Evolutionary conservation across 2,888 invertebrate genomes (phyloP).

Genomic region (Clanis bilineata): DNA sequence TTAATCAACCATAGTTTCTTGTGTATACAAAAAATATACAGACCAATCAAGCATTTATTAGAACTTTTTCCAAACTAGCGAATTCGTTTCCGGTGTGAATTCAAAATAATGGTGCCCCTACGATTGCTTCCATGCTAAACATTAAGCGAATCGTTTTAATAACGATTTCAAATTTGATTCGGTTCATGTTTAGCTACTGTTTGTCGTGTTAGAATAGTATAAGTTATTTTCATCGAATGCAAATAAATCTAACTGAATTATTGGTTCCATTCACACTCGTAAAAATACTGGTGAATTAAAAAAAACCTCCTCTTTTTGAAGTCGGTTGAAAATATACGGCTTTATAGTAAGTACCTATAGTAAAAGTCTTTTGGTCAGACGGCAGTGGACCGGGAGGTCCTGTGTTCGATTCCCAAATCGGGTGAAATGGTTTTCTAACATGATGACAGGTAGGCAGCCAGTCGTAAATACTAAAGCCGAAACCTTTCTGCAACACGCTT

Average conservation of each 20-base stretch:
- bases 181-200: slow-evolving; percentile 45
- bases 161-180: slow-evolving; percentile 64
- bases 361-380: too few relatives aligned
- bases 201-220: slow-evolving; percentile 21
- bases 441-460: too few relatives aligned
- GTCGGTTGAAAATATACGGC: neutral
- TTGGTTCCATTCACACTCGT: slow-evolving; percentile 7
- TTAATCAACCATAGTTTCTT: neutral
- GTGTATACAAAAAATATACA: neutral
- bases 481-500: too few relatives aligned
- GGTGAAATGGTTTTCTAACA: too few relatives aligned
- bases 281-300: too few relatives aligned
- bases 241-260: slow-evolving; percentile 13
- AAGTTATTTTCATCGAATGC: too few relatives aligned
- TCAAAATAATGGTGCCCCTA: slow-evolving; percentile 30
- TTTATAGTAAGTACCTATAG: too few relatives aligned
- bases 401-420: too few relatives aligned
- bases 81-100: slow-evolving; percentile 1
- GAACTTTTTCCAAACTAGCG: neutral
- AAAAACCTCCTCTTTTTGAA: neutral
- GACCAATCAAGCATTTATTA: neutral
- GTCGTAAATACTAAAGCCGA: too few relatives aligned
- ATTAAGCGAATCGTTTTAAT: slow-evolving; percentile 59
- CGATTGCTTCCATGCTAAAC: slow-evolving; percentile 35
- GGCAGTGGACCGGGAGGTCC: too few relatives aligned